A percentile compares a stretch with the other conserved stretches of the same genome.
Conservation (phyloP, 1,140 invertebrate genomes). For the Eubasilissa regina region DNA sequence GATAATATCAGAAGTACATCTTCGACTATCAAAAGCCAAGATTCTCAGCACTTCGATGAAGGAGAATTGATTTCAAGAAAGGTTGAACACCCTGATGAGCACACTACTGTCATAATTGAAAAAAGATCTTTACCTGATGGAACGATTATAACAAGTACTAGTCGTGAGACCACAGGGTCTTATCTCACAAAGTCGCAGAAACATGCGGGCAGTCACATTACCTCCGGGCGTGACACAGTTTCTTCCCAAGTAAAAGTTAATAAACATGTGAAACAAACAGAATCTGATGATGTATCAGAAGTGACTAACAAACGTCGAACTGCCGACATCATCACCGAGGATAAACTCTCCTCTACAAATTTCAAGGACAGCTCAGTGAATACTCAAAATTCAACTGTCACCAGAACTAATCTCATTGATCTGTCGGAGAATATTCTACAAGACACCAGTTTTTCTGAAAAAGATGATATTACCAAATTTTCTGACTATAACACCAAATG, state of each 20-base stretch:
- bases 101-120: conserved; percentile 77
- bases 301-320: conserved; percentile 3
- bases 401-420: conserved; percentile 25
- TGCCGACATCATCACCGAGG: neutral
- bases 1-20: conserved; percentile 60
- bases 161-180: conserved; percentile 73
- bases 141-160: conserved; percentile 76
- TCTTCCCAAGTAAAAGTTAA: conserved; percentile 14
- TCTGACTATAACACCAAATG: neutral
- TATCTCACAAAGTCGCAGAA: conserved; percentile 54
- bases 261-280: neutral
- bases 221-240: conserved; percentile 41
- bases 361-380: neutral
- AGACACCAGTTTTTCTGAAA: conserved; percentile 17
- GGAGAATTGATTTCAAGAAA: conserved; percentile 72
- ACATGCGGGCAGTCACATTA: conserved; percentile 42
- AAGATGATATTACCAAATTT: conserved; percentile 2
- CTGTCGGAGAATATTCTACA: conserved; percentile 1
- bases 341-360: neutral
- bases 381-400: conserved; percentile 1
- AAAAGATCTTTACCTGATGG: conserved; percentile 78
- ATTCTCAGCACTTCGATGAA: conserved; percentile 62
- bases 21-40: conserved; percentile 54
- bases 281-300: conserved; percentile 11
- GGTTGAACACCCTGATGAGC: conserved; percentile 75